A percentile compares a stretch with the other conserved stretches of the same genome.
Evolutionary conservation across 2,797 vertebrate genomes (phyloP).

Genomic region (Odontamblyopus rebecca): DNA sequence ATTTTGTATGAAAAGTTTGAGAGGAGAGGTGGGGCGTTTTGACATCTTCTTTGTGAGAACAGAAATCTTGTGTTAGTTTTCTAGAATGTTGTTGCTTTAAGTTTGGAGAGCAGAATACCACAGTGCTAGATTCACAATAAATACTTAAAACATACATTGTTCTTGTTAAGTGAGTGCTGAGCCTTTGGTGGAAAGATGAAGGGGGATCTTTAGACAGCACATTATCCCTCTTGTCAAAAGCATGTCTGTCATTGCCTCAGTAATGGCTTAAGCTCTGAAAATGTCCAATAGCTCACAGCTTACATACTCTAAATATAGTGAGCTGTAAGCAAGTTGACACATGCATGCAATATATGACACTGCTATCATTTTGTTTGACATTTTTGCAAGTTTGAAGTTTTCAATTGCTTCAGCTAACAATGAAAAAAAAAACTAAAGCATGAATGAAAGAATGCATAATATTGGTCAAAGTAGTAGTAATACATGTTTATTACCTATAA

Average conservation of each 20-base stretch:
- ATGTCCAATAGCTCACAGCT: constrained; percentile 62
- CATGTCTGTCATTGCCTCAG: constrained; percentile 60
- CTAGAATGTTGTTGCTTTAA: constrained; percentile 66
- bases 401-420: neutral
- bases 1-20: constrained; percentile 77
- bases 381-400: neutral
- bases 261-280: constrained; percentile 58
- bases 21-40: constrained; percentile 66
- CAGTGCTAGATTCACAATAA: constrained; percentile 68
- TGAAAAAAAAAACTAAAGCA: too few relatives aligned
- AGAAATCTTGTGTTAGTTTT: constrained; percentile 78
- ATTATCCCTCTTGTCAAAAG: constrained; percentile 58
- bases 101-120: constrained; percentile 65
- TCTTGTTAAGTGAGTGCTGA: constrained; percentile 61
- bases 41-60: constrained; percentile 71
- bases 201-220: constrained; percentile 46
- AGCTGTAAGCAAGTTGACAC: constrained; percentile 37
- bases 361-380: neutral
- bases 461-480: too few relatives aligned
- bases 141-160: constrained; percentile 66
- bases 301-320: constrained; percentile 46
- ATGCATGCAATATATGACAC: constrained; percentile 27
- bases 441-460: too few relatives aligned
- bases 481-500: too few relatives aligned
- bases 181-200: constrained; percentile 69